A percentile compares a stretch with the other conserved stretches of the same genome.
Evolutionary conservation across 2,113 vertebrate genomes (phyloP).

Genomic region (Notarius lentiginosus): DNA sequence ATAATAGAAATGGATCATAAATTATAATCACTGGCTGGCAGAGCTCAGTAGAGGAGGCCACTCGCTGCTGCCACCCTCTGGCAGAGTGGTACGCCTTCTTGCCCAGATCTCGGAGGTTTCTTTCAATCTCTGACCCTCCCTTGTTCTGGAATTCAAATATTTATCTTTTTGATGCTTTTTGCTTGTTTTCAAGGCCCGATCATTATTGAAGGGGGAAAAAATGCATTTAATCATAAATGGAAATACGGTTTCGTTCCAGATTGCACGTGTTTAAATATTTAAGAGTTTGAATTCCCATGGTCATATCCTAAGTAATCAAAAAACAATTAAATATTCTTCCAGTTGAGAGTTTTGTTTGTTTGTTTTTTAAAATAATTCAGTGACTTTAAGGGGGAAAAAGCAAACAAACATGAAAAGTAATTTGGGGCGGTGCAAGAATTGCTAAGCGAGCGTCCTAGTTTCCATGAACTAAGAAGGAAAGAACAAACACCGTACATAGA

Average conservation of each 20-base stretch:
- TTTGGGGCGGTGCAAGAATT: conserved; percentile 69
- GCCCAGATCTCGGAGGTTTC: conserved; percentile 1
- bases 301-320: conserved; percentile 79
- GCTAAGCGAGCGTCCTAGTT: conserved; percentile 76
- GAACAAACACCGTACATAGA: conserved; percentile 36
- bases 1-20: conserved; percentile 98
- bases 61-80: conserved; percentile 86
- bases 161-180: conserved; percentile 60
- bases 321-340: conserved; percentile 84
- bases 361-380: conserved; percentile 73
- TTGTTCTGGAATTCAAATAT: conserved; percentile 58
- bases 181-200: conserved; percentile 64
- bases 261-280: conserved; percentile 76
- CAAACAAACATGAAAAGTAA: conserved; percentile 62
- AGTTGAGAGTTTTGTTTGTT: conserved; percentile 77
- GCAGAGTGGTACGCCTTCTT: conserved; percentile 45
- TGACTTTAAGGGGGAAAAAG: conserved; percentile 63
- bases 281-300: conserved; percentile 76
- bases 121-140: conserved; percentile 46
- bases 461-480: conserved; percentile 63
- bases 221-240: conserved; percentile 70
- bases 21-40: conserved; percentile 89
- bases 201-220: conserved; percentile 66
- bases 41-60: conserved; percentile 73
- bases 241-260: conserved; percentile 73